These are phyloP conservation scores for Drosophila anomalata DNA, from an alignment of 2,888 invertebrate species.

Conservation along the genomic window DNA sequence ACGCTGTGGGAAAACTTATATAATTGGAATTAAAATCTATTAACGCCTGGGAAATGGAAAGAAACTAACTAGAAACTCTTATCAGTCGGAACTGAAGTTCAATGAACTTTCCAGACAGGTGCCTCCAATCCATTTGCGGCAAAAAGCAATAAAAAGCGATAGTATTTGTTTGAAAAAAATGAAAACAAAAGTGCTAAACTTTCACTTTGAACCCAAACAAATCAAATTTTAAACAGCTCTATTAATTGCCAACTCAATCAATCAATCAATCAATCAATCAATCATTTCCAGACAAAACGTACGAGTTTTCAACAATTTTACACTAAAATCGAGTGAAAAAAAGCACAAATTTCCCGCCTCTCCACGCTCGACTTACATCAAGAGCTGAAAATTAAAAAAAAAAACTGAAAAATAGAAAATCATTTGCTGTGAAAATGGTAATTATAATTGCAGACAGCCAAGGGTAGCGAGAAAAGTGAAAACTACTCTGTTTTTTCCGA, in stretches of 20 bases:
- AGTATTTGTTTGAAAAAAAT: no score
- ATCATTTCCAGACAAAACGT: constrained; percentile 8
- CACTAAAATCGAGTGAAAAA: background rate
- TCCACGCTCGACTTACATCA: constrained; percentile 38
- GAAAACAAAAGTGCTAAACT: constrained; percentile 57
- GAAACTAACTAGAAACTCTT: constrained; percentile 11
- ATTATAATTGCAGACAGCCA: constrained; percentile 36
- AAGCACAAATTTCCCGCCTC: constrained; percentile 20
- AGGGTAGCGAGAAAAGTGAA: constrained; percentile 47
- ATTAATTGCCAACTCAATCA: constrained; percentile 39
- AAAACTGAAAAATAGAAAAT: constrained; percentile 44
- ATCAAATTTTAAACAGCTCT: constrained; percentile 26
- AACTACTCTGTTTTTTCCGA: constrained; percentile 29
- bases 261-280: constrained; percentile 17
- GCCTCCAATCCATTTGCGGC: constrained; percentile 20
- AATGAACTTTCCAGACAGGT: constrained; percentile 34
- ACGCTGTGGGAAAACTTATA: constrained; percentile 19
- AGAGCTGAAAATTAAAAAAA: constrained; percentile 24
- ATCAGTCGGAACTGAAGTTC: constrained; percentile 26
- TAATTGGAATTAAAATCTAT: constrained; percentile 18
- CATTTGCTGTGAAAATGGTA: constrained; percentile 47
- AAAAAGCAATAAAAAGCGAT: background rate
- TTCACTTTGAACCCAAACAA: constrained; percentile 56
- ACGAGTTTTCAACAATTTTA: constrained; percentile 33
- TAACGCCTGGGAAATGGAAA: constrained; percentile 2